Conservation (phyloP, 2,797 vertebrate genomes). For the Platalea minor region DNA sequence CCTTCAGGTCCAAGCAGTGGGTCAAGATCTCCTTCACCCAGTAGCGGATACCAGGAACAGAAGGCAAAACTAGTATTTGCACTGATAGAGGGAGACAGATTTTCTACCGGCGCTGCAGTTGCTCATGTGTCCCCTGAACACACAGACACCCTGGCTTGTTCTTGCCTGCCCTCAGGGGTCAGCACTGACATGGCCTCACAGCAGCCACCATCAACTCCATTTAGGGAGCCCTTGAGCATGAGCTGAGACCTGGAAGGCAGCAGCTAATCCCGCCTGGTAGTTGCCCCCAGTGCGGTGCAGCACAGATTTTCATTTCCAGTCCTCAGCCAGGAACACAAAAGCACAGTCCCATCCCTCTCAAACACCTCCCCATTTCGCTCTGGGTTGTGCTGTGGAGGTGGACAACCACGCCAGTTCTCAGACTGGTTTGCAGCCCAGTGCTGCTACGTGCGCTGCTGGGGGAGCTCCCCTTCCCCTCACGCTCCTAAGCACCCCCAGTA, state of each 20-base stretch:
- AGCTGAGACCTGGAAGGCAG: neutral
- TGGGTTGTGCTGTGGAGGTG: neutral
- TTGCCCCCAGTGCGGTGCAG: neutral
- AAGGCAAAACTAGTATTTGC: neutral
- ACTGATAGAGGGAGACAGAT: neutral
- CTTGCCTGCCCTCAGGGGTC: neutral
- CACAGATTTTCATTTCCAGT: neutral
- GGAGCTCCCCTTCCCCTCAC: neutral
- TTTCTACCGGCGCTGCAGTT: neutral
- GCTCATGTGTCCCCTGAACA: neutral
- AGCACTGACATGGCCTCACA: neutral
- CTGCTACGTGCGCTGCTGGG: accelerated
- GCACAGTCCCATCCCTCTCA: neutral
- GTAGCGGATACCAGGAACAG: neutral
- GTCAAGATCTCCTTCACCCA: neutral
- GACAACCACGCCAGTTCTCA: neutral
- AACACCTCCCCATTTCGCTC: neutral
- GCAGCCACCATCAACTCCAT: neutral
- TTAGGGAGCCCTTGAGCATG: neutral
- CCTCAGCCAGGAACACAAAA: neutral
- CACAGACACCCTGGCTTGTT: neutral
- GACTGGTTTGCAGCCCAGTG: neutral
- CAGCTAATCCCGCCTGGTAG: neutral
- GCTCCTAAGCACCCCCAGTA: accelerated
- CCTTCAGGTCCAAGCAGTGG: neutral